Evolutionary conservation across 2,113 vertebrate species (phyloP), one percentile per base, ranked within the genome.

Genomic region (Cephalopterus ornatus): DNA sequence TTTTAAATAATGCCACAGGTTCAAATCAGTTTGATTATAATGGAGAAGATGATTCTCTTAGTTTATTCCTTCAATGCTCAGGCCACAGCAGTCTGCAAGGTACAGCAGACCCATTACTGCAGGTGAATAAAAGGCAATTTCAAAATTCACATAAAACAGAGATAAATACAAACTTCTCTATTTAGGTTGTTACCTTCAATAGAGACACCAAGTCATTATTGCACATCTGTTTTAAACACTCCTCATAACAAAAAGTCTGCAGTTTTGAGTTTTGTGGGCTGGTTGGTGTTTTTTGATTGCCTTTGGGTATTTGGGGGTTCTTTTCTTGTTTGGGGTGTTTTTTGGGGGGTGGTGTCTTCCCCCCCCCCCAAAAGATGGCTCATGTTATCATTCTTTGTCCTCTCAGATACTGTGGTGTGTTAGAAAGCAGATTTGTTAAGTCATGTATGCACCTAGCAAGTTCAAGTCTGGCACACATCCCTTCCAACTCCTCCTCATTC

Each of bases 401-500:
- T 83, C 46, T 72, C 26, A 30, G 28, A 88, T 78, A 67, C 41
- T 16, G 28, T 7, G 41, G 32, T 11, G 15, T 59, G 27, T 47
- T 73, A 88, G 58, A 68, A 89, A 91, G 71, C 42, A 73, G 67
- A 82, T 66, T 81, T 3, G 7, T 37, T 63, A 92, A 93, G 46
- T 35, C 74, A 85, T 14, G 17, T 61, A 65, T 49, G 41, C 21
- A 94, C 39, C 41, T 66, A 89, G 49, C 14, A 77, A 91, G 41
- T n/a, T 39, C 46, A 67, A 55, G 52, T 27, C 68, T 80, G 79
- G 75, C 71, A 90, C 5, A 11, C 18, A 73, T n/a, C 50, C 52
- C 32, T 83, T 63, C 42, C 82, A 88, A 61, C 85, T 93, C 86
- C 77, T 89, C 61, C 75, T 92, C 87, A 75, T 39, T 89, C 75